phyloP scores from a whole-genome alignment of 2,113 vertebrate genomes.

The Globicephala melas region DNA sequence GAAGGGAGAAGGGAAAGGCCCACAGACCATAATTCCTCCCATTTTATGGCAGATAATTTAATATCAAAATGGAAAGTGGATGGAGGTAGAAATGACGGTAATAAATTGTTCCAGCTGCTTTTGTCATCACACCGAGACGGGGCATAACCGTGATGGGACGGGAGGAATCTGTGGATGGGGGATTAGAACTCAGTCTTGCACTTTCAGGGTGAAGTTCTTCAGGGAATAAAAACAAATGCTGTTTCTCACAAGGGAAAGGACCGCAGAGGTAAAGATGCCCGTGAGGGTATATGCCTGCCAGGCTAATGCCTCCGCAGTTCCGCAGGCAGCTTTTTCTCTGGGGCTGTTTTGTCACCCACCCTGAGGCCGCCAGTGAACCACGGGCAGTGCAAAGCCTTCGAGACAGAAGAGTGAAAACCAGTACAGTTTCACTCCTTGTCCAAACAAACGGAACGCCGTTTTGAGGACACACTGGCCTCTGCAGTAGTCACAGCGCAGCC shows the following conservation, averaged over 20 bases:
- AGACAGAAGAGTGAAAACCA: background rate
- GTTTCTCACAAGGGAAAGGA: background rate
- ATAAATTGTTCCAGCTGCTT: background rate
- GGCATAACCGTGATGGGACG: accelerated
- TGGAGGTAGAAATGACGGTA: accelerated
- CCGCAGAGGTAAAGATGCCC: accelerated
- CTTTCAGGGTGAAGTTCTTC: background rate
- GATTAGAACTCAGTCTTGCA: accelerated
- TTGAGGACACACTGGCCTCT: too few species aligned
- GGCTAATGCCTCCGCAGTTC: accelerated
- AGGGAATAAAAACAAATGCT: background rate
- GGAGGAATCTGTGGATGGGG: accelerated
- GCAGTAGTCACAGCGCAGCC: accelerated
- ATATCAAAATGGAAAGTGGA: background rate
- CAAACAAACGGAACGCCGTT: background rate
- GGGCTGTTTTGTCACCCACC: accelerated
- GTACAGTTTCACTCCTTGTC: background rate
- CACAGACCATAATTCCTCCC: accelerated
- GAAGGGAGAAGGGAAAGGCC: background rate
- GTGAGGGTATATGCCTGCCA: accelerated
- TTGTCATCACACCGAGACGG: background rate
- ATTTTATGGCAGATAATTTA: background rate
- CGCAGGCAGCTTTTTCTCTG: background rate
- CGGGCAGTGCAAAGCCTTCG: too few species aligned
- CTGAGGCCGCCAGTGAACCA: accelerated